Percentiles rank a stretch among this genome's conserved stretches.
phyloP scores from a whole-genome alignment of 1,140 invertebrate genomes.

The Galleria mellonella region DNA sequence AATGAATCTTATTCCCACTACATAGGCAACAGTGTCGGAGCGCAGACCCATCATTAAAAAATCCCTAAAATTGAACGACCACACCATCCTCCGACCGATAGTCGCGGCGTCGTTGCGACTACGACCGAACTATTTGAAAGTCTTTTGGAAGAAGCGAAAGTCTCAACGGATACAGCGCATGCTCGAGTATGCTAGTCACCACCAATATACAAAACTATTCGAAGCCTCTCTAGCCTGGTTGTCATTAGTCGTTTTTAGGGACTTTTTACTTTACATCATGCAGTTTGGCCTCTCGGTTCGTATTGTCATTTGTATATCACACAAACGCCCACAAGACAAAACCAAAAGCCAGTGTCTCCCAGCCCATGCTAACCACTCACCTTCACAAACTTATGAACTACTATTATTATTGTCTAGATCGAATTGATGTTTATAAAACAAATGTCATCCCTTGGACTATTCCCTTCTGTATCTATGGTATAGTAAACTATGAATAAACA shows the following conservation, averaged over 20 bases:
- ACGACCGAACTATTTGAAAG: conserved; percentile 9
- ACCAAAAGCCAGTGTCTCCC: conserved; percentile 61
- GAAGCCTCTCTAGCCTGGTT: conserved; percentile 35
- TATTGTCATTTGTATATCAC: conserved; percentile 16
- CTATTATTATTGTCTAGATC: too few relatives aligned
- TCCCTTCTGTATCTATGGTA: background rate
- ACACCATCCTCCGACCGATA: conserved; percentile 71
- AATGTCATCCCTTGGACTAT: too few relatives aligned
- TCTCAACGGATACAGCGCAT: conserved; percentile 70
- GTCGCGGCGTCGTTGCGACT: conserved; percentile 35
- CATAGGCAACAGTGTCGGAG: conserved; percentile 6
- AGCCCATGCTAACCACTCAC: conserved; percentile 54
- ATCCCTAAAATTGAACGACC: conserved; percentile 35
- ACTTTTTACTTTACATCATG: conserved; percentile 26
- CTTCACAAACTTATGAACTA: conserved; percentile 8
- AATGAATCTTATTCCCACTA: conserved; percentile 10
- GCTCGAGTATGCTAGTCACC: conserved; percentile 62
- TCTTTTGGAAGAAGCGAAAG: conserved; percentile 60
- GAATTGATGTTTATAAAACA: too few relatives aligned
- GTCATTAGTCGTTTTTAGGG: conserved; percentile 24
- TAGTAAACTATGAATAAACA: background rate
- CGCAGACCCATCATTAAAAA: conserved; percentile 21
- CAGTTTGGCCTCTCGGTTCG: conserved; percentile 12
- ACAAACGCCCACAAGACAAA: conserved; percentile 47
- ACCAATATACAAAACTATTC: conserved; percentile 44